Base-by-base conservation (phyloP, 2,888 invertebrate species). In the Apamea epomidion region DNA sequence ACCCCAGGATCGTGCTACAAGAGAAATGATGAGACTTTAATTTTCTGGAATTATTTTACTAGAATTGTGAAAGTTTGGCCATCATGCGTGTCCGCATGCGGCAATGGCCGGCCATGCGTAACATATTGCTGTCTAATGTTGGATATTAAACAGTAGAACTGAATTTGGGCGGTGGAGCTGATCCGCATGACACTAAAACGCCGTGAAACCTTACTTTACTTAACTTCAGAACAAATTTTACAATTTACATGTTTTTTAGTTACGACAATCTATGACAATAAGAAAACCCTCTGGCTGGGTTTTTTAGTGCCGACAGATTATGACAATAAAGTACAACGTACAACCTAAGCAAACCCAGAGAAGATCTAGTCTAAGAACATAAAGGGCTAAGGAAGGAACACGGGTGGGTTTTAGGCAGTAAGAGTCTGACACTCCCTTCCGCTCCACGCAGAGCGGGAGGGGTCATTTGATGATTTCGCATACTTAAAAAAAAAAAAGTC, bases 1-100 rank as follows among this genome's bases (percentile, higher is more conserved):
- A 97, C 97, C 5, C 98, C 98, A 72, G 97, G 97, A 1, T 96
- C 94, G 64, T 98, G 97, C 97, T 98, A 97, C 68, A 86, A 42
- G 37, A 88, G 60, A 69, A 85, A 64, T 29, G 3, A 29, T 4
- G 1, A 60, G 10, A 42, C 1, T 51, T 58, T 51, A 10, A 16
- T 78, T 78, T 60, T 32, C 29, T 29, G 37, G 21, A 72, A 58
- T 37, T 25, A 14, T 37, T 65, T 65, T 65, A 65, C 12, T n/a
- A n/a, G 12, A 12, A 58, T 71, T n/a, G 32, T 18, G 54, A 54
- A 25, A 25, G 21, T 25, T 21, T 29, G 29, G 14, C 8, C 21
- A 3, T 7, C 12, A 48, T 69, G 29, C 29, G 48, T 48, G 29
- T 32, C 32, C 62, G 62, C 64, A 64, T 64, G 29, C 62, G 21